Conservation (phyloP, 2,888 invertebrate genomes). For the Neria commutata region DNA sequence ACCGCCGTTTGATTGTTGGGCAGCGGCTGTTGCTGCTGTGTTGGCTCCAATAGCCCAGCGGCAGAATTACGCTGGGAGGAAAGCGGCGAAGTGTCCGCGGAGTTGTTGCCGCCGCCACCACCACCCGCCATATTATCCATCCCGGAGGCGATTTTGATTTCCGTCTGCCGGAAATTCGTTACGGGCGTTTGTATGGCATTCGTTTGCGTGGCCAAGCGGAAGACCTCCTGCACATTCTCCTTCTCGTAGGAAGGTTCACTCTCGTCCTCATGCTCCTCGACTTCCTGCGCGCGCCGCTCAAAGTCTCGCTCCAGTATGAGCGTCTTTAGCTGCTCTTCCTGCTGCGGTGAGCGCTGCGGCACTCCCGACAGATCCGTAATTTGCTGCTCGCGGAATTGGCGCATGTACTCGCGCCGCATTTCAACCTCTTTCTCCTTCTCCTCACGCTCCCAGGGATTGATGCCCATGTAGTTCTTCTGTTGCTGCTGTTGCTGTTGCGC, state of each 20-base stretch:
- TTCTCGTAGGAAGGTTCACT: conserved; percentile 63
- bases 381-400: conserved; percentile 84
- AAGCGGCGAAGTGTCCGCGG: conserved; percentile 51
- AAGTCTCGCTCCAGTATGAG: conserved; percentile 92
- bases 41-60: conserved; percentile 13
- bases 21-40: conserved; percentile 21
- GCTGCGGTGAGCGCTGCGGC: conserved; percentile 74
- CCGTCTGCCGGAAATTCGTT: conserved; percentile 60
- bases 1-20: neutral
- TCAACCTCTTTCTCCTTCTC: conserved; percentile 83
- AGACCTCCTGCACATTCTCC: conserved; percentile 64
- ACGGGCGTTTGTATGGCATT: conserved; percentile 62
- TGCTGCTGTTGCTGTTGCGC: conserved; percentile 18
- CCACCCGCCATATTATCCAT: conserved; percentile 28
- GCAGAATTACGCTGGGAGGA: conserved; percentile 35
- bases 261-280: conserved; percentile 73
- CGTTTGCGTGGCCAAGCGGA: conserved; percentile 62
- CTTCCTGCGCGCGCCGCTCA: conserved; percentile 86
- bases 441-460: conserved; percentile 93
- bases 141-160: conserved; percentile 53
- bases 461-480: conserved; percentile 55
- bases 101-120: conserved; percentile 12
- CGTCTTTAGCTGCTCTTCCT: conserved; percentile 87
- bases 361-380: conserved; percentile 78
- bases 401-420: conserved; percentile 74